phyloP scores from a whole-genome alignment of 2,113 vertebrate species.

The Macrotus californicus region DNA sequence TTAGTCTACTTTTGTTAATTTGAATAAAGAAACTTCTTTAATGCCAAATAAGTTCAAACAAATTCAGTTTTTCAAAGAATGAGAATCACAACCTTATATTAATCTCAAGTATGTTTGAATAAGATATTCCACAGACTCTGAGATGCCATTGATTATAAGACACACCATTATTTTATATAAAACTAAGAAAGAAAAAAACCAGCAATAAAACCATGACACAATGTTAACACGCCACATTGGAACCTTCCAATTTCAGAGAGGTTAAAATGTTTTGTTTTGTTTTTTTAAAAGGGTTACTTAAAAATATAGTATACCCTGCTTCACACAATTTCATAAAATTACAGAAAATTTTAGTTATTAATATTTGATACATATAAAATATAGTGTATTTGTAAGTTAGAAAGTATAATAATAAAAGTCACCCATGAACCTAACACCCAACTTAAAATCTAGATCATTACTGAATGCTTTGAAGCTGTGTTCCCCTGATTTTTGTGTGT shows the following conservation, averaged over 20 bases:
- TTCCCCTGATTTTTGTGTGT: not conserved
- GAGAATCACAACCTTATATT: not conserved
- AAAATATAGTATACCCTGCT: not conserved
- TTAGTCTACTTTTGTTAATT: not conserved
- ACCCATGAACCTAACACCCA: not conserved
- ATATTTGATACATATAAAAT: not conserved
- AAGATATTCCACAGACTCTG: not conserved
- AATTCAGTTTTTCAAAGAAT: not conserved
- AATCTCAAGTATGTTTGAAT: not conserved
- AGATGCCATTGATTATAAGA: not conserved
- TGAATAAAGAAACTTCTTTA: not conserved
- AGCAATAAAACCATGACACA: not conserved
- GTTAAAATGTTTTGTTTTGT: not conserved
- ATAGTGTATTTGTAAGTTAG: not conserved
- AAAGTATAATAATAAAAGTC: not conserved
- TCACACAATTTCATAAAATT: not conserved
- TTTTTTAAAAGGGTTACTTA: not conserved
- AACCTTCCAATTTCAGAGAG: not conserved
- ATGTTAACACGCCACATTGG: not conserved
- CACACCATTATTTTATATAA: not conserved
- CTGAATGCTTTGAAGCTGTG: not conserved
- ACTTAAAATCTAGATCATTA: not conserved
- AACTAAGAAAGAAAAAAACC: not conserved
- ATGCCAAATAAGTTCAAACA: not conserved
- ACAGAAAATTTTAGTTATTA: not conserved